Base-by-base conservation (phyloP, 2,113 vertebrate genomes). In the Amphiprion percula region DNA sequence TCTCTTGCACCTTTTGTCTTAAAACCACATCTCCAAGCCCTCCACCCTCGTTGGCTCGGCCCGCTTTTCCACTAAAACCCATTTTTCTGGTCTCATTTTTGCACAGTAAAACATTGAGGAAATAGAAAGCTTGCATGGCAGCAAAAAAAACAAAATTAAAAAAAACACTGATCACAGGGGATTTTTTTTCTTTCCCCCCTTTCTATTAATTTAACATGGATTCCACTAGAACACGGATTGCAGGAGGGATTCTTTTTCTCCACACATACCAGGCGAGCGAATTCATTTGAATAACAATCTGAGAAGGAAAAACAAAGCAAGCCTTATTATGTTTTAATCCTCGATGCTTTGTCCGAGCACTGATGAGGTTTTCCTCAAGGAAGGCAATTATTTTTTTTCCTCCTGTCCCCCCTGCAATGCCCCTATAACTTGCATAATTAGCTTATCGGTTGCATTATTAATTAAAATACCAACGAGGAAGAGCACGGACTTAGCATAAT, bases 361-460 rank as follows among this genome's bases (percentile, higher is more conserved):
- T 82, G 90, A 92, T 90, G 83, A 92, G 88, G 65, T 90, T 85
- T 82, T 93, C 92, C 90, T 92, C 79, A 85, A 93, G 88, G 83
- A 94, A 92, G 90, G 89, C 92, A 94, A 95, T 94, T 94, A 92
- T 93, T 93, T 92, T 85, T 82, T 46, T 46, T 47, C 46, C 15
- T 14, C 78, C 80, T 83, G 82, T 88, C 83, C 80, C 58, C 87
- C 26, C 87, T 28, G 49, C 85, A 83, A 85, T 89, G 90, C 86
- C 82, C 85, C 87, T 86, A 87, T 87, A 93, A 93, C 91, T 94
- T 81, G 81, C 82, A 93, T 95, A 93, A 95, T 95, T 94, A 95
- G 94, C 90, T 92, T 94, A 94, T 94, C 87, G 74, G 88, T 68
- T 41, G 91, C 86, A 88, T 93, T 92, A 90, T 89, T 93, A 94